Base-by-base conservation (phyloP, 2,113 vertebrate genomes). In the Cromileptes altivelis region DNA sequence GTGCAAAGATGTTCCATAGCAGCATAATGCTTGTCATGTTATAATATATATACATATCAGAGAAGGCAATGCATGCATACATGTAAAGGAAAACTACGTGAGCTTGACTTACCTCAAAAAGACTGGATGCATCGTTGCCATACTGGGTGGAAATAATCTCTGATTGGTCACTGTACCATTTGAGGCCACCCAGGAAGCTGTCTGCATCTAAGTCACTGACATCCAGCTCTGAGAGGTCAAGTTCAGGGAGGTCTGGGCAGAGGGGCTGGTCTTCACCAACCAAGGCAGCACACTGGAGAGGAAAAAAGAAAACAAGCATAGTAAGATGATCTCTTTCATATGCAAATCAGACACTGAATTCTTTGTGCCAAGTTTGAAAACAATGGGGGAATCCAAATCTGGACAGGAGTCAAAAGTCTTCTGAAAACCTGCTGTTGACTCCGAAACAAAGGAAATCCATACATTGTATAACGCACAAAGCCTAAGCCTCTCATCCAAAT, bases 261-360 rank as follows among this genome's bases (percentile, higher is more conserved):
- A 99, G 97, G 94, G 98, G 98, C 95, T 99, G 98, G 95, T 99
- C 98, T 97, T 99, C 98, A 8, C 98, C 98, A 96, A 99, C 98
- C 96, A 99, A 95, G 94, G 98, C 98, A 96, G 98, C 97, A 94
- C 98, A 99, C 98, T 99, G 95, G 18, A 61, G 71, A 18, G 18
- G 19, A 25, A 58, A 17, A 15, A 33, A 25, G 14, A 52, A 56
- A 84, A 50, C 3, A 75, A 25, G 2, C 40, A 45, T 6, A n/a
- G 40, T 80, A 33, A 86, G 67, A 63, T 6, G 67, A 27, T 25
- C 13, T 42, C 30, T 25, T 77, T 87, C 61, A 72, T 45, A 53
- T 82, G 75, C 71, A 75, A 71, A 83, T 68, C 19, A 61, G 63
- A 55, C 14, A 17, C 9, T 23, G 19, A 60, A 56, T 56, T 37